These are phyloP conservation scores for Tiliacea citrago DNA, from an alignment of 2,888 invertebrate species.

Conservation along the genomic window DNA sequence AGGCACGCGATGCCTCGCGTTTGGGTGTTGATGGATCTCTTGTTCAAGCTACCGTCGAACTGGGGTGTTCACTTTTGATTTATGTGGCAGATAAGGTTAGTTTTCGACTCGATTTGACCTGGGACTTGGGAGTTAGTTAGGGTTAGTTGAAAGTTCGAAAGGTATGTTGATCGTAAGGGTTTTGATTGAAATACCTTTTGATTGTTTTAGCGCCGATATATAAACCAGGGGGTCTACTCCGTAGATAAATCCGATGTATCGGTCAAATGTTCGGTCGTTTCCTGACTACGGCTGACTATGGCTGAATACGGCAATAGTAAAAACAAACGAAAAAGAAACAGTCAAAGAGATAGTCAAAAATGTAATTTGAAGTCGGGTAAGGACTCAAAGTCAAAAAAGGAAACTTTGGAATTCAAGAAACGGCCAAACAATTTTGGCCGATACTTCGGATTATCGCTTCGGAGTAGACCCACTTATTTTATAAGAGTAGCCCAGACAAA, in stretches of 20 bases:
- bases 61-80: slow-evolving; percentile 62
- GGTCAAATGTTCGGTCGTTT: too few species aligned
- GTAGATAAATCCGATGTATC: too few species aligned
- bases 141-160: slow-evolving; percentile 31
- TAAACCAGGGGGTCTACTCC: background rate
- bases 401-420: too few species aligned
- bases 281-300: too few species aligned
- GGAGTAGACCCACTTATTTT: background rate
- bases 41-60: slow-evolving; percentile 55
- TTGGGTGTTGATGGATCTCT: slow-evolving; percentile 71
- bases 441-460: too few species aligned
- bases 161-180: background rate
- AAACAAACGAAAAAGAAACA: too few species aligned
- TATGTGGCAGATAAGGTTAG: slow-evolving; percentile 38
- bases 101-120: slow-evolving; percentile 25
- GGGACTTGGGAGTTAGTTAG: background rate
- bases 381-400: too few species aligned
- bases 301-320: too few species aligned
- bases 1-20: slow-evolving; percentile 71
- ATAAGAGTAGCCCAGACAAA: too few species aligned
- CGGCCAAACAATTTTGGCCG: too few species aligned
- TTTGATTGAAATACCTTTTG: background rate
- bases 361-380: too few species aligned
- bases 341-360: too few species aligned
- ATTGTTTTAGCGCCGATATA: background rate